Conservation (phyloP, 92 coral and sea anemone species). For the Porites evermanni region DNA sequence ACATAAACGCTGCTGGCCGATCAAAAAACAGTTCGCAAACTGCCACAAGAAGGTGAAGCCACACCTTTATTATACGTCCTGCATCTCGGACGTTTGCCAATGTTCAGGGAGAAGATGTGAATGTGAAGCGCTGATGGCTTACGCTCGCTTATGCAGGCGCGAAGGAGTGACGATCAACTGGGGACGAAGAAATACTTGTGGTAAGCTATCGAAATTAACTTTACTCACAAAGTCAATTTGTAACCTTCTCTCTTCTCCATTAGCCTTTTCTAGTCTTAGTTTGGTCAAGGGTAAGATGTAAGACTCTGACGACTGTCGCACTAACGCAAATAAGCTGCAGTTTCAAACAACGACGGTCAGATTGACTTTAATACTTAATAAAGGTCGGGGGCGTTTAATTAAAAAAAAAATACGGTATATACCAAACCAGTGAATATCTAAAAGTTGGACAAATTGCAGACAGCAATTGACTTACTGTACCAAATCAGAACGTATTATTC, state of each 20-base stretch:
- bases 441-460: too few species aligned
- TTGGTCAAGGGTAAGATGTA: too few species aligned
- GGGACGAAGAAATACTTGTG: constrained; percentile 84
- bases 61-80: constrained; percentile 69
- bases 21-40: constrained; percentile 83
- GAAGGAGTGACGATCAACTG: constrained; percentile 76
- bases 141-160: constrained; percentile 85
- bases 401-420: background rate
- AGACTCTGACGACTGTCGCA: too few species aligned
- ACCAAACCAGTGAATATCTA: constrained; percentile 1
- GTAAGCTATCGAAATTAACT: constrained; percentile 37
- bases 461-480: too few species aligned
- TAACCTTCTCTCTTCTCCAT: background rate
- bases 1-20: constrained; percentile 84
- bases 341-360: too few species aligned
- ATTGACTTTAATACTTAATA: too few species aligned
- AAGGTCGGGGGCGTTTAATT: background rate
- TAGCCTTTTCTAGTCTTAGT: too few species aligned
- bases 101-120: constrained; percentile 84
- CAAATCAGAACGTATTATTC: too few species aligned
- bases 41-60: constrained; percentile 91
- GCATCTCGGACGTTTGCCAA: constrained; percentile 90
- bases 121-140: constrained; percentile 90
- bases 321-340: too few species aligned
- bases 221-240: background rate